Percentiles rank a stretch among this genome's conserved stretches.
Conservation (phyloP, 2,888 invertebrate species). For the Trissolcus japonicus region DNA sequence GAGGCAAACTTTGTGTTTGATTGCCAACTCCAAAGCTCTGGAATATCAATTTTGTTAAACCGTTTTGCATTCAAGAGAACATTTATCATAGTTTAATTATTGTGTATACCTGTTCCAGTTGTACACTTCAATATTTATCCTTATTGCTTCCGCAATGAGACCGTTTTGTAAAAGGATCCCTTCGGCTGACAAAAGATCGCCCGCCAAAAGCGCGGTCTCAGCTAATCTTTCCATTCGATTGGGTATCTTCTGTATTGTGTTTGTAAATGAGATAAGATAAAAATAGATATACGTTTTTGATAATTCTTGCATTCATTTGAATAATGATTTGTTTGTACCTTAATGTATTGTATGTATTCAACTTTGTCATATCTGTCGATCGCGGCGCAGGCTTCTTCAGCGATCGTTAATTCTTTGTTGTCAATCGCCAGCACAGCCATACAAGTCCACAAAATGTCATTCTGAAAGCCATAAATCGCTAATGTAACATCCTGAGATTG, state of each 20-base stretch:
- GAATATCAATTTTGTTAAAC: slow-evolving; percentile 5
- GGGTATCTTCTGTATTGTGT: slow-evolving; percentile 76
- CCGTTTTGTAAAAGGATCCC: slow-evolving; percentile 83
- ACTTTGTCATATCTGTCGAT: slow-evolving; percentile 93
- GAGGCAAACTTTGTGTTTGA: slow-evolving; percentile 84
- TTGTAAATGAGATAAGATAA: not conserved
- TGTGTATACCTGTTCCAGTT: slow-evolving; percentile 83
- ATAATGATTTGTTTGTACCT: slow-evolving; percentile 77
- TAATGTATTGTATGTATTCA: slow-evolving; percentile 88
- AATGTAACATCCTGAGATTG: slow-evolving; percentile 10
- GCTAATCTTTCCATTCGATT: slow-evolving; percentile 80
- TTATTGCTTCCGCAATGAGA: slow-evolving; percentile 83
- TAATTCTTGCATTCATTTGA: slow-evolving; percentile 1
- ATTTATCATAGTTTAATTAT: not conserved
- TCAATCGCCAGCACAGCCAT: slow-evolving; percentile 94
- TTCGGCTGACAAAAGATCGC: slow-evolving; percentile 84
- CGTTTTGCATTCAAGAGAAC: slow-evolving; percentile 1
- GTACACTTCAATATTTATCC: slow-evolving; percentile 83
- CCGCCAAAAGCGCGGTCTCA: slow-evolving; percentile 82
- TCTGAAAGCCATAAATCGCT: slow-evolving; percentile 67
- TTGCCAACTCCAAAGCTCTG: slow-evolving; percentile 84
- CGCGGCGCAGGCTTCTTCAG: slow-evolving; percentile 96
- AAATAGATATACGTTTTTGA: not conserved
- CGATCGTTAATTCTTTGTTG: slow-evolving; percentile 89
- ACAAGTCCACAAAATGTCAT: slow-evolving; percentile 92